Evolutionary conservation across 1,140 invertebrate species (phyloP).

Genomic region (Helicoverpa armigera): DNA sequence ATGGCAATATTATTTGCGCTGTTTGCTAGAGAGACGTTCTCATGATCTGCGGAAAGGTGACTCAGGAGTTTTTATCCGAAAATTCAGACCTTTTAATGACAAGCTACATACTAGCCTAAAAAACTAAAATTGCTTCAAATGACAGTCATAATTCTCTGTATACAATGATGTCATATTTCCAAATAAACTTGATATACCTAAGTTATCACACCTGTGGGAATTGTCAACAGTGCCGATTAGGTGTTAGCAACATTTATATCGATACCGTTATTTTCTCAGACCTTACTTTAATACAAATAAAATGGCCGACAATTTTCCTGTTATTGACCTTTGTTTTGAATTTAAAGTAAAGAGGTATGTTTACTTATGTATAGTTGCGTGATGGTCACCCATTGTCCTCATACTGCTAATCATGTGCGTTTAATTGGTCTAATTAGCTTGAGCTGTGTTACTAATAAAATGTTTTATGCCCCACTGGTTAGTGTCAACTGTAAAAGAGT

Average conservation of each 20-base stretch:
- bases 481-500: too few species aligned
- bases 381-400: not conserved
- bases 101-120: not conserved
- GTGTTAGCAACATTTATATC: not conserved
- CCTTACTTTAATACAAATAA: not conserved
- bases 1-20: too few species aligned
- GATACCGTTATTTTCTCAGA: not conserved
- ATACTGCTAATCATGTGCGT: conserved; percentile 16
- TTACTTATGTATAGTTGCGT: not conserved
- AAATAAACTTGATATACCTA: not conserved
- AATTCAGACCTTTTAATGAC: not conserved
- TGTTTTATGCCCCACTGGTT: too few species aligned
- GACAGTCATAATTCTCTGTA: not conserved
- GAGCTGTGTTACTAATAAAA: not conserved
- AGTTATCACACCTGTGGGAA: conserved; percentile 8
- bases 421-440: conserved; percentile 11
- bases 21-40: too few species aligned
- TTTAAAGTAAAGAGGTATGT: too few species aligned
- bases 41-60: too few species aligned
- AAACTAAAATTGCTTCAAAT: not conserved
- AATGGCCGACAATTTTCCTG: not conserved
- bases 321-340: conserved; percentile 2
- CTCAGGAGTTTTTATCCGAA: too few species aligned
- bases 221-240: not conserved
- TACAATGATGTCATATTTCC: not conserved